phyloP scores from a whole-genome alignment of 2,797 vertebrate genomes.

The Neosilurus mollespiculum region DNA sequence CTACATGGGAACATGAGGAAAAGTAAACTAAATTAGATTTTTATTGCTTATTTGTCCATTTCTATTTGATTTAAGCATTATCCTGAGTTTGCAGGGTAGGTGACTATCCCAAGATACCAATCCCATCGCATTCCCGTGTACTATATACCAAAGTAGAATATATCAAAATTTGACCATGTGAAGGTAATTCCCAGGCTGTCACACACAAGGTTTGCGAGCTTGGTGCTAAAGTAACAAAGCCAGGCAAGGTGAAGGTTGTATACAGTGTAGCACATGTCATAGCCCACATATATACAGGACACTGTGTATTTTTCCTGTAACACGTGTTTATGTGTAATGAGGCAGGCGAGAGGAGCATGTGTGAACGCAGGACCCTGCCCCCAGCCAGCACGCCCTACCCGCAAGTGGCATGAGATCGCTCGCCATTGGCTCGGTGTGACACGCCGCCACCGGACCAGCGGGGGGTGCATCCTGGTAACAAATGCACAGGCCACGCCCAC shows the following conservation, averaged over 20 bases:
- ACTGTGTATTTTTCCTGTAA: slow-evolving; percentile 61
- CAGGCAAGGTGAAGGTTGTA: neutral
- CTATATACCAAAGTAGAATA: neutral
- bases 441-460: slow-evolving; percentile 69
- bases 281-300: slow-evolving; percentile 22
- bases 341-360: slow-evolving; percentile 72
- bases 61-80: too few species aligned
- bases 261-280: slow-evolving; percentile 4
- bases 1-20: too few species aligned
- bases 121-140: too few species aligned
- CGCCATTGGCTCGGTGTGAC: slow-evolving; percentile 79
- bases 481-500: slow-evolving; percentile 56
- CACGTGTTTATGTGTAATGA: slow-evolving; percentile 65
- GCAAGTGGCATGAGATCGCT: slow-evolving; percentile 78
- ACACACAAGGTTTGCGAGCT: neutral
- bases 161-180: neutral
- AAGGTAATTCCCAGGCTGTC: neutral
- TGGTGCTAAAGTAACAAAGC: neutral
- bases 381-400: slow-evolving; percentile 68
- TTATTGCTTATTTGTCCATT: too few species aligned
- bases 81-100: too few species aligned
- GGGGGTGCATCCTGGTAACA: slow-evolving; percentile 77
- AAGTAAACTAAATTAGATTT: too few species aligned
- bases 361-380: slow-evolving; percentile 61
- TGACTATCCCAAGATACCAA: too few species aligned